Percentiles rank a stretch among this genome's conserved stretches.
These are phyloP conservation scores for Ifrita kowaldi DNA, from an alignment of 2,113 vertebrate genomes.

Conservation along the genomic window DNA sequence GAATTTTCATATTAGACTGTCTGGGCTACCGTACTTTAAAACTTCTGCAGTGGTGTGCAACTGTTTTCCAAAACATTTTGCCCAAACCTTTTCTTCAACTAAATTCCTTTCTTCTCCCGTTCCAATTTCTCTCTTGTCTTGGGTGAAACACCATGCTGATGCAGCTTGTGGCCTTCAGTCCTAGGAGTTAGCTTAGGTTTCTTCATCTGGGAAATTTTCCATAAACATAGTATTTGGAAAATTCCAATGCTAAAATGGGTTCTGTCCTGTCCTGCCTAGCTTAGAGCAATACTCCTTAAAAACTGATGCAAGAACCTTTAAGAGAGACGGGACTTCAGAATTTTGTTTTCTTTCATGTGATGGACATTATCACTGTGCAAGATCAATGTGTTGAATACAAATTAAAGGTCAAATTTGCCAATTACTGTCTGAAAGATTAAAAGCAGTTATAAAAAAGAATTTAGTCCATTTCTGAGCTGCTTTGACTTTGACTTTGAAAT, in stretches of 20 bases:
- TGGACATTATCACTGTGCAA: neutral
- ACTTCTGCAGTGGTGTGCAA: neutral
- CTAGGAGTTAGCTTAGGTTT: neutral
- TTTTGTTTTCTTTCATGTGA: fast-evolving
- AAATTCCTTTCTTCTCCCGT: neutral
- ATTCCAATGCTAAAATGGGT: neutral
- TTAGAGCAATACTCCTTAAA: neutral
- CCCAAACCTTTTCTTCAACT: neutral
- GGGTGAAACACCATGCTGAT: neutral
- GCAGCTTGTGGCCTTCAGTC: neutral
- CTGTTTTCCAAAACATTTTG: neutral
- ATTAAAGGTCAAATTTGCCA: neutral
- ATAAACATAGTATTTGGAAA: neutral
- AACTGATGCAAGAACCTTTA: neutral
- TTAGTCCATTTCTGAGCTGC: neutral
- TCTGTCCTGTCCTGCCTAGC: neutral
- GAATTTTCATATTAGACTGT: neutral
- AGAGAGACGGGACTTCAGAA: neutral
- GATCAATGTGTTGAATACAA: neutral
- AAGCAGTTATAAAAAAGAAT: neutral
- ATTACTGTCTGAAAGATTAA: neutral
- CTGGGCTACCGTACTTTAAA: neutral
- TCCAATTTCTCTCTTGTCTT: neutral
- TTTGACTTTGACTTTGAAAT: neutral
- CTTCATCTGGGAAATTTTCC: neutral